Base-by-base conservation (phyloP, 2,797 vertebrate genomes). In the Channa striata region DNA sequence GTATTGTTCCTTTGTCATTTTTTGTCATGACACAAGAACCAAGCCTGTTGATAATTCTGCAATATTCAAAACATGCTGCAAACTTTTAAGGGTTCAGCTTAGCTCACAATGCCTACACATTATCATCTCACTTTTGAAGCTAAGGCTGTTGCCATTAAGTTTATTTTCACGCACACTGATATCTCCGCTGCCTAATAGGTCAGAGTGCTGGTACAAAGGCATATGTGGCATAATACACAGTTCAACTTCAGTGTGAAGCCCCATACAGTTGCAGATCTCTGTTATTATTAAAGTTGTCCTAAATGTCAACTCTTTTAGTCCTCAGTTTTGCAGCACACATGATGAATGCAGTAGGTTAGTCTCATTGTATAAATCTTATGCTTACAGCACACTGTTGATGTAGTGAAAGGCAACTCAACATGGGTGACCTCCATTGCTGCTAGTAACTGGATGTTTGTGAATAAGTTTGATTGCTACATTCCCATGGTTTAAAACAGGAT, bases 391-490 rank as follows among this genome's bases (percentile, higher is more conserved):
- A 44, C 49, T 61, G 0, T 14, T n/a, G 11, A 46, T 40, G 42
- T 7, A 19, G 46, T 57, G 34, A 40, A 44, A 34, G 12, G 8
- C 7, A 43, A 47, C 30, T 51, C 68, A n/a, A n/a, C 60, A 30
- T 3, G 36, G 12, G 42, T 44, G 52, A 58, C 53, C 43, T 42
- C 23, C 50, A 44, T 67, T 64, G 62, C 74, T 69, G 76, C 56
- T 74, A 47, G 47, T 17, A 54, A 68, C 23, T 42, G 34, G 25
- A 67, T 4, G 6, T 51, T 47, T 64, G 40, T 39, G n/a, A 36
- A 0, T 75, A 40, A 67, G 1, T 42, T 60, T 63, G 58, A 58
- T 73, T 60, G 68, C 60, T 59, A n/a, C 67, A 59, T 53, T 58
- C 49, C 30, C 21, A 0, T 50, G 44, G 59, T 67, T 52, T 44